Conservation (phyloP, 2,113 vertebrate genomes). For the Girardinichthys multiradiatus region DNA sequence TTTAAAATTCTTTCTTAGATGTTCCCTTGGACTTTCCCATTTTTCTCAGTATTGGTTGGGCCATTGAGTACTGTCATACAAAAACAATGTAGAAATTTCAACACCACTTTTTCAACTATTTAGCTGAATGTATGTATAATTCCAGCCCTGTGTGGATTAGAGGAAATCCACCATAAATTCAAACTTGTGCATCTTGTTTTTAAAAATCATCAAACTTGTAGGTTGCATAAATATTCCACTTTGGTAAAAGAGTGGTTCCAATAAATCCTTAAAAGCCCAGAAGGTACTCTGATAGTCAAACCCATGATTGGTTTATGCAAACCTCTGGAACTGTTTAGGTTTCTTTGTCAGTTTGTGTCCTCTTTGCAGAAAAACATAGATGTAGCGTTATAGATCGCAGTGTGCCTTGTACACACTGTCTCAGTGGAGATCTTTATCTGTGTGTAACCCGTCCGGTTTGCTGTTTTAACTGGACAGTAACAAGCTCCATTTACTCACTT, state of each 20-base stretch:
- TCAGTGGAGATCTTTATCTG: slow-evolving; percentile 56
- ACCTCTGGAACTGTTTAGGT: neutral
- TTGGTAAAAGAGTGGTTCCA: neutral
- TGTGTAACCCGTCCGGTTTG: slow-evolving; percentile 39
- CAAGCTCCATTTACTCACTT: slow-evolving; percentile 31
- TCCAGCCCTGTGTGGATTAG: no score
- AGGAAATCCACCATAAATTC: no score
- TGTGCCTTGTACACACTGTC: slow-evolving; percentile 69
- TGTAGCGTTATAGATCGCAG: slow-evolving; percentile 63
- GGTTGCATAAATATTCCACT: neutral
- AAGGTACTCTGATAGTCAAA: neutral
- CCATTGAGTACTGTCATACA: no score
- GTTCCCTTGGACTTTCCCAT: no score
- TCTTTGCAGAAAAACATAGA: slow-evolving; percentile 53
- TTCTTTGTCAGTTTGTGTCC: slow-evolving; percentile 31
- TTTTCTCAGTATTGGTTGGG: no score
- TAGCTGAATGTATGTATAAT: no score
- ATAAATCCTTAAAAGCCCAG: neutral
- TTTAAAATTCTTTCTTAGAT: no score
- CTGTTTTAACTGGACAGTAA: slow-evolving; percentile 46
- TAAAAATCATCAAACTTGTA: neutral
- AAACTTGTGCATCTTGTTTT: no score
- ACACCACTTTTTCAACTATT: no score
- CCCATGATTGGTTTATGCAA: neutral
- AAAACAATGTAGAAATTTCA: no score